Percentiles rank a stretch among this genome's conserved stretches.
Conservation (phyloP, 1,140 invertebrate genomes). For the Zaprionus kolodkinae region DNA sequence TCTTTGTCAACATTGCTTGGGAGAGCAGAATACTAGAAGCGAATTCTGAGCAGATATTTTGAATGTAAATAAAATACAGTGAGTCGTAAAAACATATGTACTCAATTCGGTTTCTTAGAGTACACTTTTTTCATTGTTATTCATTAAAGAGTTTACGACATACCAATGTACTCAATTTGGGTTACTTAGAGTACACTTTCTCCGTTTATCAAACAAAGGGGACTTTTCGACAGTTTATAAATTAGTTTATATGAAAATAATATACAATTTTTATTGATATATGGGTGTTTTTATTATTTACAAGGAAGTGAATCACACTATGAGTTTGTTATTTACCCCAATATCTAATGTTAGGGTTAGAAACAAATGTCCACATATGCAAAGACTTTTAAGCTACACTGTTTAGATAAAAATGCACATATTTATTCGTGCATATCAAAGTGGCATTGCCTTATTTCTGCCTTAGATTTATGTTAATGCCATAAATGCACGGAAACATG, state of each 20-base stretch:
- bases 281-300: not conserved
- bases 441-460: not conserved
- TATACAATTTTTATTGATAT: not conserved
- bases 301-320: not conserved
- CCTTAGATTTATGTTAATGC: constrained; percentile 42
- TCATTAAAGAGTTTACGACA: too few species aligned
- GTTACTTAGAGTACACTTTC: not conserved
- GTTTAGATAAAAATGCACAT: constrained; percentile 1
- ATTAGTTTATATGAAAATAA: not conserved
- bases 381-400: not conserved
- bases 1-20: constrained; percentile 24
- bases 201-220: not conserved
- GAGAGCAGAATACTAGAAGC: constrained; percentile 17
- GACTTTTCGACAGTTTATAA: not conserved
- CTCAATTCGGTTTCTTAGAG: not conserved
- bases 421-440: constrained; percentile 17
- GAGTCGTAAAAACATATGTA: constrained; percentile 7
- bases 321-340: not conserved
- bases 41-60: constrained; percentile 5
- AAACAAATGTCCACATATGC: not conserved
- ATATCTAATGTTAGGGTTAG: not conserved
- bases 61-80: constrained; percentile 29
- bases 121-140: not conserved
- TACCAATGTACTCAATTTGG: not conserved
- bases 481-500: not conserved